Conservation (phyloP, 2,888 invertebrate species). For the Apoda limacodes region DNA sequence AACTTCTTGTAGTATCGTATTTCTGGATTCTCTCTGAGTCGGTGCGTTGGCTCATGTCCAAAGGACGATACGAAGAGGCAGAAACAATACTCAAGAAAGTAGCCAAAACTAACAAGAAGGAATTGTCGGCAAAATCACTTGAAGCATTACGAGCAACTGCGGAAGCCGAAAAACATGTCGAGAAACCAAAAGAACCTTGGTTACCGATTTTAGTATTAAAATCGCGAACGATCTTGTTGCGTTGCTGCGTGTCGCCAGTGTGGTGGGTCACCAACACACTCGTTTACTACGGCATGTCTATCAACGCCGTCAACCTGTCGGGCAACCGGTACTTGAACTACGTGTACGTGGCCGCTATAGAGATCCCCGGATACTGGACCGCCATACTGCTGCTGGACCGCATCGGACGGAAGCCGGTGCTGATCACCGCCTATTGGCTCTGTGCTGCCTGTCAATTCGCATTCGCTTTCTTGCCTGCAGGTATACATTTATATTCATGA, state of each 20-base stretch:
- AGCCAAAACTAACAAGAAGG: conserved; percentile 71
- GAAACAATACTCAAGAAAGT: conserved; percentile 72
- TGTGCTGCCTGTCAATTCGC: conserved; percentile 73
- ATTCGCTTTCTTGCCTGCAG: conserved; percentile 70
- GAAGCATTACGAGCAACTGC: conserved; percentile 42
- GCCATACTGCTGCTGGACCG: conserved; percentile 73
- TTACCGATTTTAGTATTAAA: conserved; percentile 36
- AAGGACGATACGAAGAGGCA: conserved; percentile 75
- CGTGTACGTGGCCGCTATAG: conserved; percentile 73
- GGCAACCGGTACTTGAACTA: conserved; percentile 78
- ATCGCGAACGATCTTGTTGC: conserved; percentile 34
- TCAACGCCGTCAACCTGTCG: conserved; percentile 75
- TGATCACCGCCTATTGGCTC: conserved; percentile 70
- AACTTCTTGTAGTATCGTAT: conserved; percentile 75
- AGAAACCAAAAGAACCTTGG: conserved; percentile 44
- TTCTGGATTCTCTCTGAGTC: conserved; percentile 82
- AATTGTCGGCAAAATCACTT: conserved; percentile 66
- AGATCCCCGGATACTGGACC: conserved; percentile 78
- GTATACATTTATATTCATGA: too few relatives aligned
- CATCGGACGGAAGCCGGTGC: conserved; percentile 72
- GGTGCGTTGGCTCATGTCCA: conserved; percentile 81
- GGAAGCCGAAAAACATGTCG: conserved; percentile 36
- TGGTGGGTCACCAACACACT: conserved; percentile 79
- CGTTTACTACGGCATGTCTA: conserved; percentile 77
- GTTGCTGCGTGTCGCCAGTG: conserved; percentile 57